Evolutionary conservation across 2,797 vertebrate genomes (phyloP).

Genomic region (Lithobates sylvaticus): DNA sequence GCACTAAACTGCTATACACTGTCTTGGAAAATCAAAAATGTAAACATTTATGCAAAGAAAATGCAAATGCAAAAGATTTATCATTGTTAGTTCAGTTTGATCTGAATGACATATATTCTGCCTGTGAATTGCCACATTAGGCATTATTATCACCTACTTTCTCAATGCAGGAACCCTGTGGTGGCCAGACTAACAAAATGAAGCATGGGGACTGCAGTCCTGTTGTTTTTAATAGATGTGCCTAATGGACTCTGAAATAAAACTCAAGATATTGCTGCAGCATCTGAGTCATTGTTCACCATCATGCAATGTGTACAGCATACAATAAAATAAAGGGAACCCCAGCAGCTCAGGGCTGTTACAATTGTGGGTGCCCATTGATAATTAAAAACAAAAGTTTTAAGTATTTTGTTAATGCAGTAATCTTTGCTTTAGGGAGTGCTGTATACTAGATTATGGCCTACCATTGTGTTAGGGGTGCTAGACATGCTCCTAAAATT

Average conservation of each 20-base stretch:
- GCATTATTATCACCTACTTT: slow-evolving; percentile 37
- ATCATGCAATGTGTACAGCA: slow-evolving; percentile 71
- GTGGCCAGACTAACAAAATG: slow-evolving; percentile 55
- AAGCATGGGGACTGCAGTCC: slow-evolving; percentile 52
- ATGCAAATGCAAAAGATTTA: not conserved
- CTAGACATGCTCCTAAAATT: too few species aligned
- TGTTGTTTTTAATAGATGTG: slow-evolving; percentile 62
- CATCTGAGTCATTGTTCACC: slow-evolving; percentile 61
- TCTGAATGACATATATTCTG: slow-evolving; percentile 22
- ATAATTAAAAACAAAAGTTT: too few species aligned
- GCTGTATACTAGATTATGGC: too few species aligned
- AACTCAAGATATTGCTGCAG: slow-evolving; percentile 47
- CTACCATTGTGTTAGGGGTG: too few species aligned
- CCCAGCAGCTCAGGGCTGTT: too few species aligned
- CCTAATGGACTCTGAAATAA: slow-evolving; percentile 58
- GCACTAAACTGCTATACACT: not conserved
- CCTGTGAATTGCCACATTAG: slow-evolving; percentile 33
- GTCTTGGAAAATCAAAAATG: not conserved
- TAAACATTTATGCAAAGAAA: not conserved
- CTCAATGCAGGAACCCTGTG: slow-evolving; percentile 38
- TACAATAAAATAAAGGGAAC: slow-evolving; percentile 56
- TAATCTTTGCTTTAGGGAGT: too few species aligned
- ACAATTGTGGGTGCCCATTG: too few species aligned
- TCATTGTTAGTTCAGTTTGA: slow-evolving; percentile 19
- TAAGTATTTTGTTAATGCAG: too few species aligned